Conservation (phyloP, 2,113 vertebrate genomes). For the Genyomyrus donnyi region DNA sequence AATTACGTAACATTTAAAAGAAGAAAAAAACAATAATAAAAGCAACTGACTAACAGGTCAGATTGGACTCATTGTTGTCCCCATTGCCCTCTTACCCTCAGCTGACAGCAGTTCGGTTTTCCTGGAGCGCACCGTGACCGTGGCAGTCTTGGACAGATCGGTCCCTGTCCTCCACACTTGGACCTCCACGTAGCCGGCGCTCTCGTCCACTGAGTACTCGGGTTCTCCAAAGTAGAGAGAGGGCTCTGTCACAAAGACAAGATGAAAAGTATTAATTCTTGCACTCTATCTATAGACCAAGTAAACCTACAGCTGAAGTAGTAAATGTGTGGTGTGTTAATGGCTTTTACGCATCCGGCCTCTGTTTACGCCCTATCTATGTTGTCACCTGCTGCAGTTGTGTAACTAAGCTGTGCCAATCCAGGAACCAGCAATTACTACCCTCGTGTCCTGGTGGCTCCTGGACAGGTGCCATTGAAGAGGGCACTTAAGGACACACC, state of each 20-base stretch:
- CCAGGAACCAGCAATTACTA: conserved; percentile 12
- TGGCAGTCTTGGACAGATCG: conserved; percentile 70
- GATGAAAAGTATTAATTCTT: background rate
- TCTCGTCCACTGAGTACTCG: conserved; percentile 66
- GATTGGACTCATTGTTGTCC: background rate
- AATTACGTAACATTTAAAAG: background rate
- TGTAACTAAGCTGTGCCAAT: no score
- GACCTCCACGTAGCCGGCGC: conserved; percentile 67
- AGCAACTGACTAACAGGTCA: background rate
- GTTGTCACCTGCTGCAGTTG: conserved; percentile 1
- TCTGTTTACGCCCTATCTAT: background rate
- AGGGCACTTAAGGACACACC: background rate
- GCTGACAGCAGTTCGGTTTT: conserved; percentile 68
- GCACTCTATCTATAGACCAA: background rate
- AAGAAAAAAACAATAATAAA: no score
- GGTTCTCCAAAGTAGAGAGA: conserved; percentile 65
- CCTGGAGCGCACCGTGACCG: conserved; percentile 64
- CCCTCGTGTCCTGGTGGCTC: background rate
- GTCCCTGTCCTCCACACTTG: conserved; percentile 72
- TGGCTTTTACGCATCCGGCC: background rate
- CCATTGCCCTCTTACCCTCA: conserved; percentile 59
- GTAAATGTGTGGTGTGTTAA: background rate
- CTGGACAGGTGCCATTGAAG: background rate
- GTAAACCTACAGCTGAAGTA: background rate
- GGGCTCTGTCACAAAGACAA: conserved; percentile 54